Base-by-base conservation (phyloP, 2,888 invertebrate species). In the Unio pictorum region DNA sequence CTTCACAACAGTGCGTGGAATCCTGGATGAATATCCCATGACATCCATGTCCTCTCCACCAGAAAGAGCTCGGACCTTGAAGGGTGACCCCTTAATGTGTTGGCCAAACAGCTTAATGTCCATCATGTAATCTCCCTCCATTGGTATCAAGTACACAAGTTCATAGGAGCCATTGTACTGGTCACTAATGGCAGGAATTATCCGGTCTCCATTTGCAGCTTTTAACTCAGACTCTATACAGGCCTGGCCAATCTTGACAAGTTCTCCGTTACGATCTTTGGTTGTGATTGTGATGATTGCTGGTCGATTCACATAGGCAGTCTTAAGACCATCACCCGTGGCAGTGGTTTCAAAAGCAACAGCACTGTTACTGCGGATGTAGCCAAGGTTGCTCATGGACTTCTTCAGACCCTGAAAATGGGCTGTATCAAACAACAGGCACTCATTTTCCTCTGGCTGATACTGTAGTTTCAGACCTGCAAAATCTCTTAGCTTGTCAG, bases 1-100 rank as follows among this genome's bases (percentile, higher is more conserved):
- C 71, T 90, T 87, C 30, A 88, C 88, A 34, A 85, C 89, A 34
- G 90, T 89, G 65, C 89, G 81, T 20, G 89, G 88, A 65, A 89
- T 87, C 75, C 88, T 89, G 45, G 80, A 84, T 66, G 83, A 80
- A 63, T 80, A 81, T 6, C 83, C 80, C 11, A 85, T 66, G 55
- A 84, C 82, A 63, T 88, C 87, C 58, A 86, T 87, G 61, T 83
- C 84, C 34, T 79, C 79, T 30, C 84, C 85, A 28, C 80, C 84
- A 54, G 80, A 73, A 58, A 82, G 78, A 55, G 88, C 87, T 67
- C 87, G 86, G 60, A 90, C 82, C 69, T 86, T 88, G 82, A 91
- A 91, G 3, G 91, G 91, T 57, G 90, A 91, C 20, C 90, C 90
- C 69, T 88, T 89, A 67, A 91, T 90, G 67, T 89, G 89, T 72